Percentiles rank a stretch among this genome's conserved stretches.
Evolutionary conservation across 2,113 vertebrate genomes (phyloP).

Genomic region (Spheniscus mendiculus): DNA sequence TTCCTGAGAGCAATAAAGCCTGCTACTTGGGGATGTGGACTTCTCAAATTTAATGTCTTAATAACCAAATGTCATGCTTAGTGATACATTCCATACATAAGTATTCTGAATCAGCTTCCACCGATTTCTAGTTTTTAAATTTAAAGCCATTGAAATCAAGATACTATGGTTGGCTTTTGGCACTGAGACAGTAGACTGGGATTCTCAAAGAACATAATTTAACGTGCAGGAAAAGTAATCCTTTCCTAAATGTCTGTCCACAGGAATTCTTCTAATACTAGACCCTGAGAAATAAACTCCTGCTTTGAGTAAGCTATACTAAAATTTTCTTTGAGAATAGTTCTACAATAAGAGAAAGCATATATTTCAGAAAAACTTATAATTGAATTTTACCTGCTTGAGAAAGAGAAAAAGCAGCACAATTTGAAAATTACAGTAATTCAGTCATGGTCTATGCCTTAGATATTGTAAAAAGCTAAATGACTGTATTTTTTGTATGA

Average conservation of each 20-base stretch:
- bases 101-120: background rate
- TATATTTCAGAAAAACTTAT: background rate
- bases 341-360: background rate
- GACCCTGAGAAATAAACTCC: background rate
- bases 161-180: background rate
- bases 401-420: background rate
- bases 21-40: background rate
- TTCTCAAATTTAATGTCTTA: background rate
- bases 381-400: background rate
- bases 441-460: background rate
- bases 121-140: background rate
- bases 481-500: background rate
- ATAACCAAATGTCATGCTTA: background rate
- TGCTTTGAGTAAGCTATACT: background rate
- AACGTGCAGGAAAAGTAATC: background rate
- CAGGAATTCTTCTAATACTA: background rate
- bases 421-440: conserved; percentile 19
- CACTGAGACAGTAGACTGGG: background rate
- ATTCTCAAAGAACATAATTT: background rate
- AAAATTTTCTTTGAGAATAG: background rate
- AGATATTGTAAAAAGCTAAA: background rate
- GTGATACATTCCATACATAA: background rate
- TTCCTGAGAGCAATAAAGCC: background rate
- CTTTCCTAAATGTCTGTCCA: background rate
- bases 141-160: background rate